Base-by-base conservation (phyloP, 2,888 invertebrate species). In the Cephus pygmeus region DNA sequence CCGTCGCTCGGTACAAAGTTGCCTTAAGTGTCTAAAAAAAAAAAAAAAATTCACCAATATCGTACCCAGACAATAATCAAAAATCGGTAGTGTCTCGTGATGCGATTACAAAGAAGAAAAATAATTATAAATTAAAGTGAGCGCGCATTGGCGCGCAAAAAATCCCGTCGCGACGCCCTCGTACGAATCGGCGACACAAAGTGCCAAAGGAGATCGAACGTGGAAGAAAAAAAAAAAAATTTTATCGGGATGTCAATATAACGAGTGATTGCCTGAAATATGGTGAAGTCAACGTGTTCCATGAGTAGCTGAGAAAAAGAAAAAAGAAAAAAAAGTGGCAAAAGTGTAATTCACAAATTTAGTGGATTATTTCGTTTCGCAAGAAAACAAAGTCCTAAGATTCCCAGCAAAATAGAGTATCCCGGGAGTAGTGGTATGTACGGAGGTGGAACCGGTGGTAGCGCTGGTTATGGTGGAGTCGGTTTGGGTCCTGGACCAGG, bases 371-470 rank as follows among this genome's bases (percentile, higher is more conserved):
- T 56, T 23, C 9, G 2, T 23, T 56, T 56, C 15, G 0, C 23
- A 9, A 56, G 2, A 23, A 56, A 56, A 56, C 56, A 23, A 56
- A 56, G 56, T 56, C 23, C 56, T 9, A 23, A 56, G 56, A 23
- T 56, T 56, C 56, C 82, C 85, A 84, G 77, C 89, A 90, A 90
- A 85, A 90, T 90, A 89, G 90, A 90, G 88, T 90, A 90, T 85
- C 88, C 90, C 79, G 88, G 88, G 75, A 87, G 85, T 75, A 88
- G 85, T 79, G 89, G 87, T 79, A 90, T 90, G 89, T 90, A 90
- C 88, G 90, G 90, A 81, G 90, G 88, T 81, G 89, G 89, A 81
- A 82, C 89, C 84, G 90, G 88, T 69, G 85, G 88, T 81, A 56
- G 56, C 56, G 83, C 89, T 73, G 90, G 89, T 73, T 91, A 90